These are phyloP conservation scores for Turritopsis dohrnii DNA, from an alignment of 30 jellyfish, hydroid and myxozoan genomes.

Conservation along the genomic window DNA sequence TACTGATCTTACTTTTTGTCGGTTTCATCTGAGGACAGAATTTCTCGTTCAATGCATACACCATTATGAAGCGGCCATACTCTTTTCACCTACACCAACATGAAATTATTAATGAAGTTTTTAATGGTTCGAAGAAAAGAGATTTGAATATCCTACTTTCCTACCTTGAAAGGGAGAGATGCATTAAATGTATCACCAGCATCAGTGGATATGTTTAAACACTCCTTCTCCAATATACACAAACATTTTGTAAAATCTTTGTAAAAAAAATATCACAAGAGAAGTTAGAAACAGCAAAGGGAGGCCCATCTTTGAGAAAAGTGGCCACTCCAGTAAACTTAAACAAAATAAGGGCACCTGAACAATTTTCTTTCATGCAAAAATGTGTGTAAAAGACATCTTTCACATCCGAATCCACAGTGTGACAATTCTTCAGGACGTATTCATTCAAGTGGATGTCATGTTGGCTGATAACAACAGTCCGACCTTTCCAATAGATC, in stretches of 20 bases:
- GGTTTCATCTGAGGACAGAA: conserved; percentile 4
- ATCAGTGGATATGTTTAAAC: conserved; percentile 43
- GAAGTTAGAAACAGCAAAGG: background rate
- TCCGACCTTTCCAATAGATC: conserved; percentile 34
- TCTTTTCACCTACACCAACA: conserved; percentile 36
- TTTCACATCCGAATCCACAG: conserved; percentile 52
- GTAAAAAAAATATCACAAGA: background rate
- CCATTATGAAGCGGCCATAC: conserved; percentile 74
- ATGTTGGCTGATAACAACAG: conserved; percentile 15
- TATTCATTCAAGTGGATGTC: conserved; percentile 14
- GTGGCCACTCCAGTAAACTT: background rate
- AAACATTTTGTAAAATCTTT: conserved; percentile 20
- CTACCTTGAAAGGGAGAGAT: conserved; percentile 72
- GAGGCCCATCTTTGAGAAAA: background rate
- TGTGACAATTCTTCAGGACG: conserved; percentile 33
- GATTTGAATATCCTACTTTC: background rate
- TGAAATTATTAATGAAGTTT: background rate
- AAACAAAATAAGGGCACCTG: background rate
- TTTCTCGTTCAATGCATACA: conserved; percentile 66
- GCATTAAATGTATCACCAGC: conserved; percentile 53
- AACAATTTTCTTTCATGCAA: conserved; percentile 1
- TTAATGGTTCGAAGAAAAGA: background rate
- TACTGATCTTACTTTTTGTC: conserved; percentile 44
- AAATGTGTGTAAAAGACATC: conserved; percentile 29
- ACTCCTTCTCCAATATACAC: conserved; percentile 53